These are phyloP conservation scores for Papilio demoleus DNA, from an alignment of 2,888 invertebrate species.

Conservation along the genomic window DNA sequence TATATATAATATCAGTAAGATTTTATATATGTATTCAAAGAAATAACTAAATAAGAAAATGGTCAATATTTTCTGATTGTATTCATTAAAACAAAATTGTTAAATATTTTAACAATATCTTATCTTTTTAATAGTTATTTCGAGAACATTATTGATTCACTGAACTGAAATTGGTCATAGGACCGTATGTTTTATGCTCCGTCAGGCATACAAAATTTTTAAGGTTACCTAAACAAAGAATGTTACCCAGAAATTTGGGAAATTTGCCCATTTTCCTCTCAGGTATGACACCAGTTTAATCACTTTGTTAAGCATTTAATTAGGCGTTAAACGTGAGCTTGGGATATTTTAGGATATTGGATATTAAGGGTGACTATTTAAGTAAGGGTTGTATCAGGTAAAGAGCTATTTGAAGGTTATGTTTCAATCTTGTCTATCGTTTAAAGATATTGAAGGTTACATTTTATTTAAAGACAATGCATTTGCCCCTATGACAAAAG, in stretches of 20 bases:
- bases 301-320: slow-evolving; percentile 16
- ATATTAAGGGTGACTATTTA: background rate
- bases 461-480: too few relatives aligned
- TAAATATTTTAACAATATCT: background rate
- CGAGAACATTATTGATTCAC: slow-evolving; percentile 23
- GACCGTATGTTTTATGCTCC: slow-evolving; percentile 28
- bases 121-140: slow-evolving; percentile 12
- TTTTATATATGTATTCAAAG: too few relatives aligned
- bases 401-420: background rate
- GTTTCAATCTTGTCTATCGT: background rate
- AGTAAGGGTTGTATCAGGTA: background rate
- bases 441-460: too few relatives aligned
- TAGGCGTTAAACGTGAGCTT: background rate
- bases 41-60: background rate
- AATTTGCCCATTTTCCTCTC: background rate
- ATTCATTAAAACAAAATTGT: background rate
- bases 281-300: background rate
- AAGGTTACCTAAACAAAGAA: slow-evolving; percentile 27
- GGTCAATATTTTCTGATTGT: background rate
- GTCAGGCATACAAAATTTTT: slow-evolving; percentile 30
- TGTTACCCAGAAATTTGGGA: slow-evolving; percentile 20
- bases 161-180: slow-evolving; percentile 32
- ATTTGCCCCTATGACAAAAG: too few relatives aligned
- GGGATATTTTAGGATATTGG: background rate
- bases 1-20: too few relatives aligned